phyloP scores from a whole-genome alignment of 2,888 invertebrate genomes.

The Ochlodes sylvanus region DNA sequence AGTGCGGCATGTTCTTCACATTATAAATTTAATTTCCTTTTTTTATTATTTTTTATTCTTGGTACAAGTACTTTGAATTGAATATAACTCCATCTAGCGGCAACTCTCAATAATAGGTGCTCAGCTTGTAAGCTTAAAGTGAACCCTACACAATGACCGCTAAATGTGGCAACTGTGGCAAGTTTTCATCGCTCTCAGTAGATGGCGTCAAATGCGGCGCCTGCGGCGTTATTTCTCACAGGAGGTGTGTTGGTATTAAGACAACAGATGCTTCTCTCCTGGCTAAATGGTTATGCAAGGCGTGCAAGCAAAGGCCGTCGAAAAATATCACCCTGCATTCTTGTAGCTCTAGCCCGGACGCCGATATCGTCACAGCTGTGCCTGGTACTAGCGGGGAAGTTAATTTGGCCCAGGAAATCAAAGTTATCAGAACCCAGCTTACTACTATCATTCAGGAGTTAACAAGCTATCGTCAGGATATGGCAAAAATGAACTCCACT shows the following conservation, averaged over 20 bases:
- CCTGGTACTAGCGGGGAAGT: neutral
- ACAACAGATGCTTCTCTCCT: neutral
- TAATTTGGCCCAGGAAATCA: neutral
- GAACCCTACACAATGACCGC: neutral
- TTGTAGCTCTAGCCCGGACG: neutral
- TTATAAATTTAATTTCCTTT: too few species aligned
- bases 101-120: too few species aligned
- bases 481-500: neutral
- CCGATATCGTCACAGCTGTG: neutral
- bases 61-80: too few species aligned
- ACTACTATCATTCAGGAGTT: neutral
- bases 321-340: neutral
- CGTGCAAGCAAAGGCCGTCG: neutral
- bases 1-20: too few species aligned
- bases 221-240: neutral
- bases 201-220: neutral
- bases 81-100: too few species aligned
- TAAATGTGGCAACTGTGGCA: neutral
- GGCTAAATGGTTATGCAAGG: neutral
- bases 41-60: too few species aligned
- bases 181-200: neutral
- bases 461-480: neutral
- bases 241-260: neutral
- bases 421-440: neutral
- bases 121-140: too few species aligned